Evolutionary conservation across 2,113 vertebrate genomes (phyloP), one percentile per base, ranked within the genome.

Genomic region (Odobenus rosmarus): DNA sequence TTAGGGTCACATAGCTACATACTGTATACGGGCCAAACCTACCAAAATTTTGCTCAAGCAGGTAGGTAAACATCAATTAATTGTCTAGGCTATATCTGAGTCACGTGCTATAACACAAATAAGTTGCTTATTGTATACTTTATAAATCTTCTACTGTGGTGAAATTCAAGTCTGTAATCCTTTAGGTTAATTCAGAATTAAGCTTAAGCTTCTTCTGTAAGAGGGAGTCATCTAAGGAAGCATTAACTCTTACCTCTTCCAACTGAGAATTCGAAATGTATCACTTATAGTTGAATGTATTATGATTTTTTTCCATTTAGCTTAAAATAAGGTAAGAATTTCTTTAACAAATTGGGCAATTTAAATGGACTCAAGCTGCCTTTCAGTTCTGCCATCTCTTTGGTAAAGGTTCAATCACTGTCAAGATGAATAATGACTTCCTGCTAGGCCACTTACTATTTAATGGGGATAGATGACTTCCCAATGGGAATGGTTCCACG

Each of bases 391-490:
- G 67, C 26, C 31, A 82, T 69, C 59, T 94, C 55, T 93, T 55
- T 64, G 42, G 62, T n/a, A 96, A 95, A 87, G 24, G 42, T 96
- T 79, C 59, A 82, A 3, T 74, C 49, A 62, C 5, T 83, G 39
- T 80, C 82, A 83, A 49, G 72, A 96, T 92, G 82, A 96, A 59
- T 67, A 62, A 89, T 62, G 83, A 61, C 61, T 57, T 90, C 33
- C 7, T 9, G 2, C 64, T 83, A 76, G 67, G 55, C n/a, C n/a
- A 59, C 69, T 85, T 67, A 15, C 49, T 39, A 49, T 77, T 93
- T 94, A 93, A 90, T 36, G 36, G 90, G 57, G 33, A 82, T 49
- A 77, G 88, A 92, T 79, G 39, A 71, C 28, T 77, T 95, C 57
- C 91, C 39, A 59, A n/a, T n/a, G n/a, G n/a, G n/a, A 57, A 88